Base-by-base conservation (phyloP, 2,113 vertebrate species). In the Scomber colias region DNA sequence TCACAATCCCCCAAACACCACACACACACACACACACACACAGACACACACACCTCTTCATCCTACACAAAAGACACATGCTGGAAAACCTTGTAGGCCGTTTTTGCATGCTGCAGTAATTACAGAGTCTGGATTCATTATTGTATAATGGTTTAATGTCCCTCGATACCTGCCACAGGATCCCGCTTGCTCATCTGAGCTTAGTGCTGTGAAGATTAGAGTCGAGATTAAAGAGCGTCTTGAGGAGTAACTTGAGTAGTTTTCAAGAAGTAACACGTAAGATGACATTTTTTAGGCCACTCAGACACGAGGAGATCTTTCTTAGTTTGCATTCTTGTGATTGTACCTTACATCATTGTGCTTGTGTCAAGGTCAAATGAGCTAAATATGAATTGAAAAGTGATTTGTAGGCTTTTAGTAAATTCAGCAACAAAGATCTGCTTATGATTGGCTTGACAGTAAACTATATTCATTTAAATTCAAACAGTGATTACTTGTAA, bases 71-170 rank as follows among this genome's bases (percentile, higher is more conserved):
- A 72, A 81, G 60, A 79, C 61, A 61, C 67, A 55, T 10, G 77
- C 66, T 62, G 59, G 76, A 75, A 61, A 70, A 53, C 44, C 51
- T 68, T 65, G 74, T 61, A 24, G 59, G 77, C 75, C 64, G 71
- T 46, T 70, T 70, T 59, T 44, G 50, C 62, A 46, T 78, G 77
- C 77, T 77, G 77, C 71, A 84, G 77, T 83, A 68, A 89, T 87
- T 85, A 89, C 40, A 3, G 49, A 75, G 53, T 64, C 79, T 60
- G 75, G 74, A 61, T 53, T 82, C 81, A 78, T 86, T 71, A 79
- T 81, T 68, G 66, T 62, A 10, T 82, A 73, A 77, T 73, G 60
- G 83, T 74, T 84, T 83, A 66, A 79, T 44, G 72, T 82, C 79
- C 80, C 88, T 57, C 2, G 53, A 13, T 24, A 54, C 70, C 65